Conservation (phyloP, 2,888 invertebrate species). For the Eudasyphora cyanicolor region DNA sequence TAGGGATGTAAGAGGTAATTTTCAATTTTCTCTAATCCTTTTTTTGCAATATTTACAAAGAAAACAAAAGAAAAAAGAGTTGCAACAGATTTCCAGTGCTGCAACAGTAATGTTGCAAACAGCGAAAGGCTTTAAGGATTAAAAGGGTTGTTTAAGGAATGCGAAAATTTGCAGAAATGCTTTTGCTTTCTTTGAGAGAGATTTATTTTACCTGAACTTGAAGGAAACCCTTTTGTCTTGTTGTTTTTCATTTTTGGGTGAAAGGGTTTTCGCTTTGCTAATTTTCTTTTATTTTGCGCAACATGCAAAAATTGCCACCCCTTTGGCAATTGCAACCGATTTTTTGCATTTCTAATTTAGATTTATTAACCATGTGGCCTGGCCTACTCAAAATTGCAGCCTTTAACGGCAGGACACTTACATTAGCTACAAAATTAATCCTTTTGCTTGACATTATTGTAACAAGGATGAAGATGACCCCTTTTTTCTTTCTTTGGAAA, state of each 20-base stretch:
- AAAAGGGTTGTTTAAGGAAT: neutral
- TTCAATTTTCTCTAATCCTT: slow-evolving; percentile 51
- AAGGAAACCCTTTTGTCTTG: slow-evolving; percentile 2
- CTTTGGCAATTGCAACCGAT: slow-evolving; percentile 2
- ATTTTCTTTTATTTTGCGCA: slow-evolving; percentile 25
- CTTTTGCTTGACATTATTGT: slow-evolving; percentile 62
- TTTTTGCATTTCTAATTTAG: slow-evolving; percentile 58
- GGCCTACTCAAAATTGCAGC: neutral
- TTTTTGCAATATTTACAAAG: slow-evolving; percentile 59
- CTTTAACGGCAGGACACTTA: neutral
- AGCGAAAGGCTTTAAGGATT: slow-evolving; percentile 31
- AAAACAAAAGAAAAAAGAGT: slow-evolving; percentile 38
- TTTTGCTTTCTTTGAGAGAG: slow-evolving; percentile 6
- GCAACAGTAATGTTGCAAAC: slow-evolving; percentile 18
- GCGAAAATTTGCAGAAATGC: slow-evolving; percentile 33
- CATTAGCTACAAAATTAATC: slow-evolving; percentile 68
- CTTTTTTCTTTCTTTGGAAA: slow-evolving; percentile 44
- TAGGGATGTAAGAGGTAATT: slow-evolving; percentile 19
- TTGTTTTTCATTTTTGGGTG: neutral
- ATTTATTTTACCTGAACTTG: slow-evolving; percentile 1
- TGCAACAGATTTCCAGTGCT: neutral
- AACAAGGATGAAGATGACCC: slow-evolving; percentile 44
- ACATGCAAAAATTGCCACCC: slow-evolving; percentile 50
- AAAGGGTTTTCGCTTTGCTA: slow-evolving; percentile 36
- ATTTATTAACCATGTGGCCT: slow-evolving; percentile 46